These are phyloP conservation scores for Aurelia sp. DNA, from an alignment of 30 jellyfish, hydroid and myxozoan species.

Conservation along the genomic window DNA sequence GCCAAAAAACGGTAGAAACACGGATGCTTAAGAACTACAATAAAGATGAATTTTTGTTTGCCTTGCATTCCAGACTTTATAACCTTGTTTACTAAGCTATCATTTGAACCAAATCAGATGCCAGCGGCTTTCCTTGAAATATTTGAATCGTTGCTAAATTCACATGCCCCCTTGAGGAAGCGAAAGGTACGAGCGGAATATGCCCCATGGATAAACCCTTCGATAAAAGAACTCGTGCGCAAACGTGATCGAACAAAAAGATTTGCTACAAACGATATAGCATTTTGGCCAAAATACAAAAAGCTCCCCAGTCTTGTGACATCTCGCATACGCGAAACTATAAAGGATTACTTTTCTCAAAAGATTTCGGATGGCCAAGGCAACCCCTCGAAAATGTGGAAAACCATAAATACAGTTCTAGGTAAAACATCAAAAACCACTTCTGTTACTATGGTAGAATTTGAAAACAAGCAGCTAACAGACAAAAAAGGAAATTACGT, in stretches of 20 bases:
- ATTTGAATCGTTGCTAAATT: slow-evolving; percentile 37
- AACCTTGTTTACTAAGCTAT: slow-evolving; percentile 19
- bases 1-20: no score
- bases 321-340: slow-evolving; percentile 20
- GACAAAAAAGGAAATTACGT: slow-evolving; percentile 33
- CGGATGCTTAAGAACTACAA: no score
- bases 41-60: neutral
- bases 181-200: neutral
- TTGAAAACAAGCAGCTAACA: slow-evolving; percentile 22
- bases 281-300: slow-evolving; percentile 1
- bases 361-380: neutral
- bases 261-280: neutral
- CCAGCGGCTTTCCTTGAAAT: slow-evolving; percentile 27
- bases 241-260: neutral
- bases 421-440: slow-evolving; percentile 37
- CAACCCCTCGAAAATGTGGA: slow-evolving; percentile 49
- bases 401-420: neutral
- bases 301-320: slow-evolving; percentile 12
- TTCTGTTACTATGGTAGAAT: slow-evolving; percentile 30
- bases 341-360: slow-evolving; percentile 20
- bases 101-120: slow-evolving; percentile 38
- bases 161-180: slow-evolving; percentile 40
- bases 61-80: slow-evolving; percentile 19
- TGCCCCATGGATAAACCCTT: slow-evolving; percentile 49
- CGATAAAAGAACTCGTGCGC: slow-evolving; percentile 13